Conservation (phyloP, 2,888 invertebrate species). For the Perithous albicinctus region DNA sequence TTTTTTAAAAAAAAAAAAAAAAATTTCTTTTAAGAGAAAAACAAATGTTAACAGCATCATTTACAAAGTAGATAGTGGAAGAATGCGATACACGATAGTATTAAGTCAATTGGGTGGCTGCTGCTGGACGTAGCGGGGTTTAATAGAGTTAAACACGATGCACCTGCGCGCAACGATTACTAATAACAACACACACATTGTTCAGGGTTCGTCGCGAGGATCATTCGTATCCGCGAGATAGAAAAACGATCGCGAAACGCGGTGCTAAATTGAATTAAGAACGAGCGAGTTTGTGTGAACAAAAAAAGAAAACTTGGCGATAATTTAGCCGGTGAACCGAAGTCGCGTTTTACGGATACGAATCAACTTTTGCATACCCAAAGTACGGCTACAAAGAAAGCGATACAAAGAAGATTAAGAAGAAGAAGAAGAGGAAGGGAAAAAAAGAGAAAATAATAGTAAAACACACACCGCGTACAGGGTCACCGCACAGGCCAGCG, state of each 20-base stretch:
- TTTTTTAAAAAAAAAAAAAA: slow-evolving; percentile 49
- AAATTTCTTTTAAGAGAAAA: slow-evolving; percentile 29
- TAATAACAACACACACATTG: slow-evolving; percentile 26
- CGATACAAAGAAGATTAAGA: slow-evolving; percentile 19
- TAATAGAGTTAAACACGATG: slow-evolving; percentile 65
- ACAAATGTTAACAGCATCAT: slow-evolving; percentile 32
- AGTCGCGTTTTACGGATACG: slow-evolving; percentile 22
- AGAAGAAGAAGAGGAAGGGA: no score
- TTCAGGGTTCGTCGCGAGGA: slow-evolving; percentile 20
- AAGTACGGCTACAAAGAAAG: slow-evolving; percentile 2
- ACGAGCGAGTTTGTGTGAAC: slow-evolving; percentile 8
- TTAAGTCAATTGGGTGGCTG: slow-evolving; percentile 79
- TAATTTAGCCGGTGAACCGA: slow-evolving; percentile 12
- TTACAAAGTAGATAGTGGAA: slow-evolving; percentile 56
- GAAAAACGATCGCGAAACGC: slow-evolving; percentile 41
- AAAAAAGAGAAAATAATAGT: no score
- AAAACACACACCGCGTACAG: slow-evolving; percentile 59
- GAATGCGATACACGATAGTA: slow-evolving; percentile 76
- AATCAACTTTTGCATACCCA: slow-evolving; percentile 17
- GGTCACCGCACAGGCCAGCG: slow-evolving; percentile 74
- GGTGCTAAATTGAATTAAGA: slow-evolving; percentile 50
- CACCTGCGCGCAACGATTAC: slow-evolving; percentile 70
- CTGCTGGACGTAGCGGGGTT: slow-evolving; percentile 72
- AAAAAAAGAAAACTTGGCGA: slow-evolving; percentile 28
- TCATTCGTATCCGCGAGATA: slow-evolving; percentile 30